Evolutionary conservation across 2,888 invertebrate species (phyloP), one percentile per base, ranked within the genome.

Genomic region (Eupsilia transversa): DNA sequence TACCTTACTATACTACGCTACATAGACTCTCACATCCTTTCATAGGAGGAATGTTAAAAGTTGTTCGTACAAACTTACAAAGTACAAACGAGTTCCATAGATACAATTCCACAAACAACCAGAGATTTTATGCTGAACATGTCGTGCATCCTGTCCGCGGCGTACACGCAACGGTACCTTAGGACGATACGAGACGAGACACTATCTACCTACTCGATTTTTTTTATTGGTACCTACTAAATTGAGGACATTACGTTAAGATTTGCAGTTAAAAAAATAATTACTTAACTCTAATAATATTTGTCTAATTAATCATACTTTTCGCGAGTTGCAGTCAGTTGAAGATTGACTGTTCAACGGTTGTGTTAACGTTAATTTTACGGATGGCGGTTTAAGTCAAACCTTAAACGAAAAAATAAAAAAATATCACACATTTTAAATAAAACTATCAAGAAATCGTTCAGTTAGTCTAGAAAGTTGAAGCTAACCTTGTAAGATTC

Each of bases 91-190:
- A 61, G 61, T 74, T 59, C 57, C 77, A 33, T 72, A 83, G 70
- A 61, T 74, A 82, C 59, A 68, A 83, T 73, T 81, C 76, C 83
- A 83, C 78, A 83, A 82, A 76, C 80, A 59, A 81, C 72, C 46
- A 76, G 57, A 78, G 78, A 79, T 83, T 85, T 85, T 78, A 77
- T 84, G 80, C 74, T 85, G 75, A 86, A 77, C 77, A 76, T 85
- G 83, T 81, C 83, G 77, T 74, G 72, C 79, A 86, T 86, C 81
- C 85, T 83, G 81, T 72, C 77, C 78, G 49, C 54, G 60, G 61
- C 69, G 60, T 66, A 61, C 64, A 77, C 72, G 66, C 86, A 86
- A 85, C 85, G 80, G 87, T 77, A 86, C 70, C 69, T 75, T 67
- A 83, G 80, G 78, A 80, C 77, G 72, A 70, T 67, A 64, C 71